A percentile compares a stretch with the other conserved stretches of the same genome.
These are phyloP conservation scores for Alcis repandata DNA, from an alignment of 2,888 invertebrate genomes.

Conservation along the genomic window DNA sequence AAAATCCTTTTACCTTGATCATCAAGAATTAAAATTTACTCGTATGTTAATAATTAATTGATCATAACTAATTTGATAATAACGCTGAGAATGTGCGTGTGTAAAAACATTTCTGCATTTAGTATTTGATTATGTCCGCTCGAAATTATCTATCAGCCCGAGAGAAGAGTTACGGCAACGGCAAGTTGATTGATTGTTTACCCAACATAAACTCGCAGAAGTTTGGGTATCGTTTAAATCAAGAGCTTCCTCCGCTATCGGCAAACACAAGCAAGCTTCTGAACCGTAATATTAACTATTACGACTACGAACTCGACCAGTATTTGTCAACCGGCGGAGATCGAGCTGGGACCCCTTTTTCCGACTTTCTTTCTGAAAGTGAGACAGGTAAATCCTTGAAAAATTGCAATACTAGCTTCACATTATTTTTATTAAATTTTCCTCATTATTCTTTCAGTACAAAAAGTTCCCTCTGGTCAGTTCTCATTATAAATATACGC, in stretches of 20 bases:
- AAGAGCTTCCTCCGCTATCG: constrained; percentile 72
- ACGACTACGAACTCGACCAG: constrained; percentile 68
- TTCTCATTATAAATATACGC: too few species aligned
- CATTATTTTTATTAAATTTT: too few species aligned
- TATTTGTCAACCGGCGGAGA: constrained; percentile 67
- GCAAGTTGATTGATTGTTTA: constrained; percentile 75
- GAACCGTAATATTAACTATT: constrained; percentile 75
- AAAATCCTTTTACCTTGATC: neutral
- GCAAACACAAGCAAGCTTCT: constrained; percentile 67
- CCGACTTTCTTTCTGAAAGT: constrained; percentile 81
- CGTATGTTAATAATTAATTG: neutral
- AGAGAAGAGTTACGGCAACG: constrained; percentile 74
- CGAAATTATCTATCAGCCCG: constrained; percentile 77
- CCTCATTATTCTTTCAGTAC: too few species aligned
- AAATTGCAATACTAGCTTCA: neutral
- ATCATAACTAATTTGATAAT: constrained; percentile 3
- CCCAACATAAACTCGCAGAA: constrained; percentile 77
- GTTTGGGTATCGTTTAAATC: constrained; percentile 64
- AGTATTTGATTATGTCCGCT: constrained; percentile 77
- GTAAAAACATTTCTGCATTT: constrained; percentile 33
- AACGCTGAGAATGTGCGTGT: constrained; percentile 45
- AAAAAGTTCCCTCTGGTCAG: too few species aligned
- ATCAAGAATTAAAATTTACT: neutral
- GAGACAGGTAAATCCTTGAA: constrained; percentile 67
- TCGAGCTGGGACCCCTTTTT: constrained; percentile 76